Conservation (phyloP, 2,797 vertebrate species). For the Cirrhinus molitorella region DNA sequence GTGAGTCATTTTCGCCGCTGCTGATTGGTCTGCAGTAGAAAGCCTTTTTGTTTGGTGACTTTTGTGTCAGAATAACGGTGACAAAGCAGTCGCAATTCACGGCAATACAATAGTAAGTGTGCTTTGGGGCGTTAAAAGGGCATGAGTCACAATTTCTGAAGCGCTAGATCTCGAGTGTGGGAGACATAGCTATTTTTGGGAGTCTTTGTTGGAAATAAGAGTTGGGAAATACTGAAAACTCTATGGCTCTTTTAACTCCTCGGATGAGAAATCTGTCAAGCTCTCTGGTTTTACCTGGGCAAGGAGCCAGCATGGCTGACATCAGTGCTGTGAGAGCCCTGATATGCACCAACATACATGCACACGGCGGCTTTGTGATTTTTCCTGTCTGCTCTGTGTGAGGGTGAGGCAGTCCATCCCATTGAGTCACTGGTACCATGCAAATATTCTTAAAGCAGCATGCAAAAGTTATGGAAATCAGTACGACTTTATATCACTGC, state of each 20-base stretch:
- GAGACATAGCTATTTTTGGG: slow-evolving; percentile 3
- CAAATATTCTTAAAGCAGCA: slow-evolving; percentile 73
- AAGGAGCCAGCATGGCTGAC: slow-evolving; percentile 1
- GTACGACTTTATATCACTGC: slow-evolving; percentile 21
- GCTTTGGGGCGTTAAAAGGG: not conserved
- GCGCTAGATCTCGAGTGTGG: not conserved
- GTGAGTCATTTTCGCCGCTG: slow-evolving; percentile 47
- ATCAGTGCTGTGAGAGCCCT: not conserved
- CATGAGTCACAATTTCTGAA: slow-evolving; percentile 23
- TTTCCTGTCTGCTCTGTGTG: slow-evolving; percentile 39
- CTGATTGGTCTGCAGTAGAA: slow-evolving; percentile 35
- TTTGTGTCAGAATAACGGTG: slow-evolving; percentile 11
- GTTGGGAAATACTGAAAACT: not conserved
- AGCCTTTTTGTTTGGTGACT: slow-evolving; percentile 25
- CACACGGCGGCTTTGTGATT: slow-evolving; percentile 23
- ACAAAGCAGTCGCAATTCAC: slow-evolving; percentile 29
- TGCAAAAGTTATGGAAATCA: slow-evolving; percentile 73
- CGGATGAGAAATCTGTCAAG: not conserved
- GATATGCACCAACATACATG: slow-evolving; percentile 18
- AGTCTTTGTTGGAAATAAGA: not conserved
- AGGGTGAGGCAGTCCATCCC: slow-evolving; percentile 74
- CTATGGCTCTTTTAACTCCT: not conserved
- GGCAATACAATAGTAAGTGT: slow-evolving; percentile 18
- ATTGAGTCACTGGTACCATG: slow-evolving; percentile 75
- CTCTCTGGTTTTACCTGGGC: slow-evolving; percentile 20